Evolutionary conservation across 2,797 vertebrate species (phyloP).

Genomic region (Schizopygopsis pylzovi): DNA sequence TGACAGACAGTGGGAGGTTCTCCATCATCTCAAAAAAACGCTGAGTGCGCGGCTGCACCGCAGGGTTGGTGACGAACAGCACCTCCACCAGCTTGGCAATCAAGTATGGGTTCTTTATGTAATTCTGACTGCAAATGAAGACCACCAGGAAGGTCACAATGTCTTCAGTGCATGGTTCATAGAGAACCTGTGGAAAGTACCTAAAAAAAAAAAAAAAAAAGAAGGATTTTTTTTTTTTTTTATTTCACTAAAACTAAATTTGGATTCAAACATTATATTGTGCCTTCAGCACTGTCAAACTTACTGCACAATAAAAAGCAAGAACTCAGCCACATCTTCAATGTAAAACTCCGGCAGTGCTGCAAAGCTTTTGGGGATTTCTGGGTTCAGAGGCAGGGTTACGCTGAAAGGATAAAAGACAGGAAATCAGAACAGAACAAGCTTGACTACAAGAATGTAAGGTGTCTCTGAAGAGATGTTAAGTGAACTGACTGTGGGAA

Average conservation of each 20-base stretch:
- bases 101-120: constrained; percentile 97
- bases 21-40: constrained; percentile 99
- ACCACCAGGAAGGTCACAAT: constrained; percentile 96
- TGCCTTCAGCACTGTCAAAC: constrained; percentile 65
- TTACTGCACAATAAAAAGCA: constrained; percentile 99
- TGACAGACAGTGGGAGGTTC: constrained; percentile 93
- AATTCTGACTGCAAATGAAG: constrained; percentile 98
- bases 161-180: constrained; percentile 98
- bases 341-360: constrained; percentile 98
- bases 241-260: not conserved
- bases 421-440: not conserved
- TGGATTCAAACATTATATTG: not conserved
- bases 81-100: constrained; percentile 98
- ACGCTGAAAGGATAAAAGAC: constrained; percentile 75
- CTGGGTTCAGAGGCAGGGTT: constrained; percentile 90
- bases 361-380: constrained; percentile 96
- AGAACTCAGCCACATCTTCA: constrained; percentile 98
- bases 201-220: constrained; percentile 68
- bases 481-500: constrained; percentile 89
- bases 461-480: not conserved
- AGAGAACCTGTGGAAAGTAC: constrained; percentile 98
- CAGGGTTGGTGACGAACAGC: constrained; percentile 97
- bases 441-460: not conserved
- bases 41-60: constrained; percentile 95
- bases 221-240: too few relatives aligned